Base-by-base conservation (phyloP, 2,888 invertebrate genomes). In the Caenorhabditis angaria region DNA sequence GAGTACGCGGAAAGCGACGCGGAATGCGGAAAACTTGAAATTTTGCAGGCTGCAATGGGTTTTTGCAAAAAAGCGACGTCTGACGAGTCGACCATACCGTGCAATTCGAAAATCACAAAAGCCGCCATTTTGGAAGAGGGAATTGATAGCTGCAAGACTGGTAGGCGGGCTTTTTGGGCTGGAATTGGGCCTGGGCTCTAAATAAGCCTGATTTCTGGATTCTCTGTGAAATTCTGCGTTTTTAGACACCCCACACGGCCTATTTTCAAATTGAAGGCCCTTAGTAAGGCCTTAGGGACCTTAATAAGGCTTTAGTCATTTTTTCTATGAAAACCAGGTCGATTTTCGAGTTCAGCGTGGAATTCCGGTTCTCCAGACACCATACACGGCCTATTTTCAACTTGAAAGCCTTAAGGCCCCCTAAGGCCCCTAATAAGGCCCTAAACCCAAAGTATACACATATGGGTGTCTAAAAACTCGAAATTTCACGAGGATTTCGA, bases 401-500 rank as follows among this genome's bases (percentile, higher is more conserved):
- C 10, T 41, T 41, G 10, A 41, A 41, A 41, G 18, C 3, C 18
- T 10, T 41, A 3, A 14, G 18, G 41, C 41, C 3, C 41, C 3
- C 18, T 32, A 18, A 3, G 41, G 41, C 10, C 14, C 41, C 3
- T 14, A 10, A 41, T 3, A 41, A 14, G 6, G 41, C 41, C 18
- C 41, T 18, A 32, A 10, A 10, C 32, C 10, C 32, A 32, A 41
- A 41, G 18, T 14, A 41, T 41, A 14, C 3, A 12, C 3, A 18
- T 12, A 18, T 6, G 14, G 41, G 41, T 41, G 41, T 41, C 41
- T 41, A 41, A 41, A 41, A 41, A 2, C 41, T 18, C 41, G 14
- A 41, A 41, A 41, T 41, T 41, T 41, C 32, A 32, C 32, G 32
- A n/a, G n/a, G n/a, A n/a, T n/a, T n/a, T n/a, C n/a, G n/a, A n/a